Conservation (phyloP, 2,113 vertebrate species). For the Willisornis vidua region DNA sequence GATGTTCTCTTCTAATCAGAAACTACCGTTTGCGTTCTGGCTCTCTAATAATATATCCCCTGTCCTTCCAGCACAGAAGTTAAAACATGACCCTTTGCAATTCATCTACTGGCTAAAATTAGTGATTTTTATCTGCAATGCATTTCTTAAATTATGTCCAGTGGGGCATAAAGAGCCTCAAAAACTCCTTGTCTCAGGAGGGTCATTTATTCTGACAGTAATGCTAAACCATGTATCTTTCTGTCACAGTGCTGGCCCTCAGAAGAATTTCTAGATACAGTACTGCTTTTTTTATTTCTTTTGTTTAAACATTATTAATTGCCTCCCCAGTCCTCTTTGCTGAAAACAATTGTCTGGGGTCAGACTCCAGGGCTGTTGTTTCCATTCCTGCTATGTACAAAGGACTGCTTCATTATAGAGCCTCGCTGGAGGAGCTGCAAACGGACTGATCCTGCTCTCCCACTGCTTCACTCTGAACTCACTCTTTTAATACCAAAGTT, state of each 20-base stretch:
- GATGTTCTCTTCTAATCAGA: slow-evolving; percentile 37
- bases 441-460: background rate
- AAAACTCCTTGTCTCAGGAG: slow-evolving; percentile 50
- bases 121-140: slow-evolving; percentile 14
- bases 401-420: background rate
- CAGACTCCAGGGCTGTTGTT: slow-evolving; percentile 51
- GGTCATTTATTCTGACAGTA: slow-evolving; percentile 60
- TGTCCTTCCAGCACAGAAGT: background rate
- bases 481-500: background rate
- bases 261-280: slow-evolving; percentile 59
- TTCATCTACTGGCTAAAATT: slow-evolving; percentile 44
- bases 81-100: slow-evolving; percentile 39
- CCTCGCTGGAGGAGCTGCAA: background rate
- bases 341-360: slow-evolving; percentile 62
- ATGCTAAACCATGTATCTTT: slow-evolving; percentile 41
- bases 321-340: slow-evolving; percentile 35
- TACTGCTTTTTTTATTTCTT: slow-evolving; percentile 36
- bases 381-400: slow-evolving; percentile 39
- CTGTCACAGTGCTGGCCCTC: slow-evolving; percentile 49
- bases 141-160: slow-evolving; percentile 57
- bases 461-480: background rate
- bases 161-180: slow-evolving; percentile 54
- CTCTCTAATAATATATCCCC: slow-evolving; percentile 25
- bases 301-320: slow-evolving; percentile 68
- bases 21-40: background rate